phyloP scores from a whole-genome alignment of 2,797 vertebrate species.

The Clarias laeviceps region DNA sequence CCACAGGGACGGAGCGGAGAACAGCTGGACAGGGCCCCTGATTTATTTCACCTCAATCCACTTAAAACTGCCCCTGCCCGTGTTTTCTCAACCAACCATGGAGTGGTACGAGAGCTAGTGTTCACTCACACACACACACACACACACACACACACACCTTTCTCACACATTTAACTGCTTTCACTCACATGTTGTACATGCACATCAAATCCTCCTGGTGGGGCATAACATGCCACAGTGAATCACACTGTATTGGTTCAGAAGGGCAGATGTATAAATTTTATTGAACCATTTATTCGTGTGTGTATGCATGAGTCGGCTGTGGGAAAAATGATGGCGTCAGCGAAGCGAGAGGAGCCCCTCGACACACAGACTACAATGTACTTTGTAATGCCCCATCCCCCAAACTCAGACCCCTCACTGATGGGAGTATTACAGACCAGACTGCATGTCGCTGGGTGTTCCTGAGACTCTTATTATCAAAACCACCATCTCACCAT shows the following conservation, averaged over 20 bases:
- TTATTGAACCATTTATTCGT: conserved; percentile 47
- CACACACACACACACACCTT: conserved; percentile 18
- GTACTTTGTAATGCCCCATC: conserved; percentile 36
- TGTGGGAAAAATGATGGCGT: conserved; percentile 59
- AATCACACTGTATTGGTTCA: conserved; percentile 54
- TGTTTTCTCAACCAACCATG: conserved; percentile 41
- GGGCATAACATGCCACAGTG: conserved; percentile 35
- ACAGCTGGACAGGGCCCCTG: conserved; percentile 44
- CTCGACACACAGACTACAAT: conserved; percentile 49
- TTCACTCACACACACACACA: conserved; percentile 2
- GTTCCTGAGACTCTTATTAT: conserved; percentile 56
- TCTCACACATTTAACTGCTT: conserved; percentile 33
- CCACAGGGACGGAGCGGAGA: conserved; percentile 32
- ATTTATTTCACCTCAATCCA: conserved; percentile 55
- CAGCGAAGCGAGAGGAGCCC: conserved; percentile 53
- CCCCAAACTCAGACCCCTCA: conserved; percentile 57
- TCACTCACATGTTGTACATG: conserved; percentile 19
- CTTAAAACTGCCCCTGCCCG: conserved; percentile 45
- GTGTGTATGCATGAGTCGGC: conserved; percentile 33
- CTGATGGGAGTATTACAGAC: conserved; percentile 53
- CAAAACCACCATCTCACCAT: conserved; percentile 52
- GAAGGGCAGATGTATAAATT: conserved; percentile 62
- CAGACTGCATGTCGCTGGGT: conserved; percentile 60
- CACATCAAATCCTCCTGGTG: conserved; percentile 36
- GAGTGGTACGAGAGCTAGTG: conserved; percentile 23